A percentile compares a stretch with the other conserved stretches of the same genome.
Evolutionary conservation across 2,113 vertebrate genomes (phyloP).

Genomic region (Ameiurus melas): DNA sequence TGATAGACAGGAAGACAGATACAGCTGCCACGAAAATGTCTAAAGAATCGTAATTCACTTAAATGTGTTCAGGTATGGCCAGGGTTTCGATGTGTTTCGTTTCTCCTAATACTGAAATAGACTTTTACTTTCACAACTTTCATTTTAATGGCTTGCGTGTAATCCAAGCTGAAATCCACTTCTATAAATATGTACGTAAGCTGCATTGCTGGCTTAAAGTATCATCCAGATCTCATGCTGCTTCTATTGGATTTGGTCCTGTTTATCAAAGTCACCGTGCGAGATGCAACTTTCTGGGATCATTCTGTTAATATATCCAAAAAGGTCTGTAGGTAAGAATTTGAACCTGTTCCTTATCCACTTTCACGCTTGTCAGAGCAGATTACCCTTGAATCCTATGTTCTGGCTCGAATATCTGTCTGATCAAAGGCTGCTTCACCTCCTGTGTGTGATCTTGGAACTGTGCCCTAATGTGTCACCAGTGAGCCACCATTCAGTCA

Average conservation of each 20-base stretch:
- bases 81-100: background rate
- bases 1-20: background rate
- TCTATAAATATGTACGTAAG: background rate
- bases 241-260: background rate
- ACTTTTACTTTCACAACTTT: background rate
- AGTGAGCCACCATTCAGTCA: slow-evolving; percentile 28
- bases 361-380: slow-evolving; percentile 34
- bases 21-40: background rate
- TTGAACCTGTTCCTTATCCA: slow-evolving; percentile 31
- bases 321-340: background rate
- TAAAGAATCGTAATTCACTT: no score
- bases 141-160: background rate
- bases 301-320: background rate
- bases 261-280: background rate
- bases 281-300: background rate
- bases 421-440: slow-evolving; percentile 36
- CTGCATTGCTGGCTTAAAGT: background rate
- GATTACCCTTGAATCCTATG: slow-evolving; percentile 26
- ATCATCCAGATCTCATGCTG: slow-evolving; percentile 21
- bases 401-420: slow-evolving; percentile 3
- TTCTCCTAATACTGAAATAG: no score
- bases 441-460: slow-evolving; percentile 22
- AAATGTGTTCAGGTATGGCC: background rate
- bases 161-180: background rate
- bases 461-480: slow-evolving; percentile 30